Evolutionary conservation across 2,888 invertebrate genomes (phyloP), one percentile per base, ranked within the genome.

Genomic region (Neuroscelio doddi): DNA sequence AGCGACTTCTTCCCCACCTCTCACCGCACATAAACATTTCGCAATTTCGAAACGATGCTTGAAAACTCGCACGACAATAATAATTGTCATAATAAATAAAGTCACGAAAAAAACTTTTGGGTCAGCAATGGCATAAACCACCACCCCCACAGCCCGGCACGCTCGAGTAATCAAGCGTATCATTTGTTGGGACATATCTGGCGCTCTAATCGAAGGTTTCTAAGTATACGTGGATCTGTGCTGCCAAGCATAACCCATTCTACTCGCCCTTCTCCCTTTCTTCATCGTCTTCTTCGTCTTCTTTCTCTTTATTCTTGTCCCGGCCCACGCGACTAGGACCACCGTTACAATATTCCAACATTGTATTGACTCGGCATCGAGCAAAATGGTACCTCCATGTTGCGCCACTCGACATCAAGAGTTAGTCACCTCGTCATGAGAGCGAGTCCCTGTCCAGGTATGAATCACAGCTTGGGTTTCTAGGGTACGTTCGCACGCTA

Each of bases 391-490:
- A 59, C 64, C 64, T 49, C 51, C 64, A 56, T 51, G 64, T 65
- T 65, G 59, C 56, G 50, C 50, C 64, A 65, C 29, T 65, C 64
- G 59, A 62, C 63, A 57, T 59, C 45, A 59, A 58, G 63, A 55
- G 65, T 64, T 64, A 68, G 68, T 65, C 63, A 65, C 59, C 65
- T 63, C 63, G 56, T 65, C 65, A 69, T 63, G 53, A 59, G 59
- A 65, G 55, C 47, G 63, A 36, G 34, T 47, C 67, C 21, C 52
- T 34, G 64, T 59, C 45, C 59, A 16, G 44, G 51, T 41, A 65
- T 68, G 68, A 68, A 65, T 68, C 68, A 68, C 51, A 55, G 46
- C 64, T 21, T 53, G 64, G 47, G 55, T 51, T 59, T 62, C 57
- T 50, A 42, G 32, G 61, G 50, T 62, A 59, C 56, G 58, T 68